A percentile compares a stretch with the other conserved stretches of the same genome.
phyloP scores from a whole-genome alignment of 1,140 invertebrate genomes.

The Ruditapes philippinarum region DNA sequence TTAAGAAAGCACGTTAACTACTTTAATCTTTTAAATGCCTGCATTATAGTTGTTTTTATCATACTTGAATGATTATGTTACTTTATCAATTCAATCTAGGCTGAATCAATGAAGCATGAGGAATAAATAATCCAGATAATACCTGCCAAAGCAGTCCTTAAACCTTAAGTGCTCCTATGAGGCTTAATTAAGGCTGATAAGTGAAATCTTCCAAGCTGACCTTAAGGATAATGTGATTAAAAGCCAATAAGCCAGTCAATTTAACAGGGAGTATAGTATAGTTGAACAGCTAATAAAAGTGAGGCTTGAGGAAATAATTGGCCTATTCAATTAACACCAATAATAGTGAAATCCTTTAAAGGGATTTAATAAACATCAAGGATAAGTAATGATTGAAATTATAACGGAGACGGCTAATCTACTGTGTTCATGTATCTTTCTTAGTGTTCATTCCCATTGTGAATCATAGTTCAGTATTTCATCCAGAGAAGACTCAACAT shows the following conservation, averaged over 20 bases:
- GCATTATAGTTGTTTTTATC: no score
- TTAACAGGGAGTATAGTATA: conserved; percentile 24
- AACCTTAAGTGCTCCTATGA: conserved; percentile 62
- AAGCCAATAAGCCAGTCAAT: conserved; percentile 1
- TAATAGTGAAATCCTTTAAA: not conserved
- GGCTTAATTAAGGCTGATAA: conserved; percentile 52
- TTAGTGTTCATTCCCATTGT: conserved; percentile 59
- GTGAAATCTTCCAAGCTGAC: conserved; percentile 33
- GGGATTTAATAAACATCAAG: not conserved
- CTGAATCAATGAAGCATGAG: conserved; percentile 60
- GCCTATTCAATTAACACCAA: not conserved
- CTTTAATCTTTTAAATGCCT: not conserved
- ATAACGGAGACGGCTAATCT: conserved; percentile 9
- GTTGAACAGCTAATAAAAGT: no score
- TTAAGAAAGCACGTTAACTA: not conserved
- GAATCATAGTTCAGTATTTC: conserved; percentile 23
- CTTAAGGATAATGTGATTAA: conserved; percentile 30
- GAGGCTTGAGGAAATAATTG: not conserved
- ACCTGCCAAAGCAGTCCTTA: conserved; percentile 57
- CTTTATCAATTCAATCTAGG: conserved; percentile 65
- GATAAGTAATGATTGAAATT: not conserved
- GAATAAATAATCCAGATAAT: conserved; percentile 52
- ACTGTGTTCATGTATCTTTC: not conserved
- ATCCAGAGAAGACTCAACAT: conserved; percentile 7
- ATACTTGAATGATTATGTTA: not conserved